Evolutionary conservation across 37 sponge, comb jelly and placozoan species (phyloP).

Genomic region (Eunapius fragilis): DNA sequence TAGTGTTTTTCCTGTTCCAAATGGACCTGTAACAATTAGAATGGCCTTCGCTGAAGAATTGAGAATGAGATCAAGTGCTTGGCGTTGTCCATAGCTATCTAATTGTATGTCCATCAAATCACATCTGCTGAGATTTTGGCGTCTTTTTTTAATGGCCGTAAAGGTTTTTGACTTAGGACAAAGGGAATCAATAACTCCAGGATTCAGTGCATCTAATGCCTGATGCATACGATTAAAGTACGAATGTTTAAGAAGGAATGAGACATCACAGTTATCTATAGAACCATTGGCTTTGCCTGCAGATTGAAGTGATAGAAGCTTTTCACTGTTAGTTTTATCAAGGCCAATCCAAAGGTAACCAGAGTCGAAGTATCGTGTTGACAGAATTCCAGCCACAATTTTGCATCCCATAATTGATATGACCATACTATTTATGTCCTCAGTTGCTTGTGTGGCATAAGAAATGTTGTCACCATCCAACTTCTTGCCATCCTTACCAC

Average conservation of each 20-base stretch:
- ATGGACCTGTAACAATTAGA: conserved; percentile 40
- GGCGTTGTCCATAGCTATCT: background rate
- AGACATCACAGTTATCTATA: conserved; percentile 4
- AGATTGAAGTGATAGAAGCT: background rate
- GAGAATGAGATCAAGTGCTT: conserved; percentile 12
- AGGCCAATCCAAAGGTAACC: background rate
- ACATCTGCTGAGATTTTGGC: background rate
- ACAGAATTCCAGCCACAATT: background rate
- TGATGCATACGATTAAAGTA: conserved; percentile 39
- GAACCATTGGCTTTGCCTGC: background rate
- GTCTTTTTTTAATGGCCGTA: background rate
- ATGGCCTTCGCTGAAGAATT: conserved; percentile 3
- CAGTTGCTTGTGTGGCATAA: background rate
- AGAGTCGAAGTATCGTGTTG: background rate
- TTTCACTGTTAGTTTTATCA: background rate
- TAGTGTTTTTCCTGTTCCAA: conserved; percentile 56
- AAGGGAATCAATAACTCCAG: background rate
- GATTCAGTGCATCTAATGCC: conserved; percentile 22
- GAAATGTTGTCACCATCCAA: background rate
- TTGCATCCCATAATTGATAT: background rate
- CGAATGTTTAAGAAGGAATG: conserved; percentile 28
- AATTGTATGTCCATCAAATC: background rate
- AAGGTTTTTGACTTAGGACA: background rate
- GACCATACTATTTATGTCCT: background rate
- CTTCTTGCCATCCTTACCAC: background rate